Evolutionary conservation across 2,797 vertebrate genomes (phyloP), one percentile per base, ranked within the genome.

Genomic region (Hylomyscus alleni): DNA sequence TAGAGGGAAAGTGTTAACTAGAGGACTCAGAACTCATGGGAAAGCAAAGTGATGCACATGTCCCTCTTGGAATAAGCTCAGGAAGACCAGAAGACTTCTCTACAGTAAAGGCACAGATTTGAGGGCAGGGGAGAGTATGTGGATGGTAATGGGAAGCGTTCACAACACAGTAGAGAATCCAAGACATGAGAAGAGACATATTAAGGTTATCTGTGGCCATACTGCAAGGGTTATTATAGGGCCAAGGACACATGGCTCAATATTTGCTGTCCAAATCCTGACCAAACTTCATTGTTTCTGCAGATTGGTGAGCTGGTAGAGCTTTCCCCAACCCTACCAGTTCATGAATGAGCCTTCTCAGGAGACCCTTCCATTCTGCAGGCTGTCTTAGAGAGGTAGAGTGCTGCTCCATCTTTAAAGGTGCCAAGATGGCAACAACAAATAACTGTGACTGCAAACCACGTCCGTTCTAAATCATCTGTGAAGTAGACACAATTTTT

Each of bases 401-500:
- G 8, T 88, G 67, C 6, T 56, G n/a, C 37, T 69, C 2, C 1
- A 85, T 34, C 52, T 89, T 52, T 72, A 85, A 89, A 58, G n/a
- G 50, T n/a, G 62, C 54, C 93, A 94, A 92, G n/a, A 85, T 31
- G 34, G 11, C 56, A 73, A 62, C n/a, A 90, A 91, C 54, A 83
- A 75, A 92, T 60, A 83, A 75, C 11, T 0, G 1, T 3, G 0
- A 86, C 1, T 37, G 67, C 93, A 93, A 44, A 81, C 14, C 67
- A 34, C 0, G 80, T 72, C 11, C 13, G 0, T 96, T 83, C 91
- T 85, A 96, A 97, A 96, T 94, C 96, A 95, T 86, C 80, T 19
- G 89, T 62, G 92, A 97, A 98, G 89, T 34, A 98, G 97, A 96
- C 94, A 96, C 94, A 89, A 69, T 90, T 97, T 97, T 96, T 95